Evolutionary conservation across 2,888 invertebrate species (phyloP).

Genomic region (Drosophila nigritarsus): DNA sequence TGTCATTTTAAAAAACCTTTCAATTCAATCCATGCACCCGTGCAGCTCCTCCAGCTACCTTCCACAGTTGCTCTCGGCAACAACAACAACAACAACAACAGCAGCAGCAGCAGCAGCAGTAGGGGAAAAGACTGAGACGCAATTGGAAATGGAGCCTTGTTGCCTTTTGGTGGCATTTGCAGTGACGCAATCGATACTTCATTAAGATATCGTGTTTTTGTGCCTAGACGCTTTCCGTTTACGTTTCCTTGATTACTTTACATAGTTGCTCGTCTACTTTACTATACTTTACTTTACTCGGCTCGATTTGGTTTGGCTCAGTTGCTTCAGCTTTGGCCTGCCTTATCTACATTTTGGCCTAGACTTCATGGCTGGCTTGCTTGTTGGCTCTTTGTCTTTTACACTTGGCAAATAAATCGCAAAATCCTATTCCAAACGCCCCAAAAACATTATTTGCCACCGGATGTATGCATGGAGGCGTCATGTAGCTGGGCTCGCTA

Average conservation of each 20-base stretch:
- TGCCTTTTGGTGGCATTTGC: slow-evolving; percentile 57
- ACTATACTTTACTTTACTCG: slow-evolving; percentile 18
- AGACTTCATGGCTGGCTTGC: slow-evolving; percentile 43
- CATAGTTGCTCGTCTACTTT: slow-evolving; percentile 65
- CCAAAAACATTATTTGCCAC: slow-evolving; percentile 72
- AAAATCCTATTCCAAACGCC: slow-evolving; percentile 68
- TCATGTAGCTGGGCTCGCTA: slow-evolving; percentile 42
- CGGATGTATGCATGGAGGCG: slow-evolving; percentile 73
- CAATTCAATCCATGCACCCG: slow-evolving; percentile 37
- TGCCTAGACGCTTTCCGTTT: slow-evolving; percentile 82
- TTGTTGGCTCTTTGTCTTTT: slow-evolving; percentile 69
- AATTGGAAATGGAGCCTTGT: slow-evolving; percentile 19
- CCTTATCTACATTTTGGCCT: slow-evolving; percentile 70
- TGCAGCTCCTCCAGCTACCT: slow-evolving; percentile 8
- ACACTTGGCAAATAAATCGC: slow-evolving; percentile 78
- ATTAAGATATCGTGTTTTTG: slow-evolving; percentile 81
- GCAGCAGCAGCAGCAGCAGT: neutral
- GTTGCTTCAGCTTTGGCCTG: slow-evolving; percentile 42
- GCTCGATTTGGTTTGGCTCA: slow-evolving; percentile 43
- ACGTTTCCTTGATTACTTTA: slow-evolving; percentile 83
- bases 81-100: slow-evolving; percentile 6
- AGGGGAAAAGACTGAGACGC: slow-evolving; percentile 1
- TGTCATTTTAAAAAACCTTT: slow-evolving; percentile 75
- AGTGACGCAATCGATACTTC: slow-evolving; percentile 76
- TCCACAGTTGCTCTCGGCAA: slow-evolving; percentile 8